Percentiles rank a stretch among this genome's conserved stretches.
Conservation (phyloP, 2,888 invertebrate species). For the Ferrisia virgata region DNA sequence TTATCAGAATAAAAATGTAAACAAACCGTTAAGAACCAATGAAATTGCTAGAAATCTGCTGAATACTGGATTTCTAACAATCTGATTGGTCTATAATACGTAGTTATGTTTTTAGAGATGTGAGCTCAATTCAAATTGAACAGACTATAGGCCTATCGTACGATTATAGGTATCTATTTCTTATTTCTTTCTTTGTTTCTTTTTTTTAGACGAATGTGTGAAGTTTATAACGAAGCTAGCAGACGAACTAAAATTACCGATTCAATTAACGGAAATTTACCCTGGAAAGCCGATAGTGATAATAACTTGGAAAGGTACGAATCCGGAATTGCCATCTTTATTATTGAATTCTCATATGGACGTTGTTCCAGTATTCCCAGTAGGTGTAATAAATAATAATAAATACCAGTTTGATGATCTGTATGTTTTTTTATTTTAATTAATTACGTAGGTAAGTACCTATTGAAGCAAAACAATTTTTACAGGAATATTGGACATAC, state of each 20-base stretch:
- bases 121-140: neutral
- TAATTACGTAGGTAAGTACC: neutral
- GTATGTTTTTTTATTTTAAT: no score
- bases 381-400: slow-evolving; percentile 56
- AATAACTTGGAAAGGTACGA: slow-evolving; percentile 76
- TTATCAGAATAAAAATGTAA: no score
- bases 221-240: slow-evolving; percentile 73
- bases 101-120: neutral
- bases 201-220: slow-evolving; percentile 65
- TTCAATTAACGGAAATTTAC: slow-evolving; percentile 61
- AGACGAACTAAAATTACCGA: slow-evolving; percentile 64
- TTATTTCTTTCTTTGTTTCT: no score
- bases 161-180: no score
- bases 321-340: slow-evolving; percentile 68
- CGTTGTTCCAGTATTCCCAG: slow-evolving; percentile 90
- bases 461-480: no score
- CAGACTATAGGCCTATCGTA: no score
- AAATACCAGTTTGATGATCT: no score
- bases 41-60: no score
- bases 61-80: no score
- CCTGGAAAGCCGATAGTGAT: slow-evolving; percentile 75
- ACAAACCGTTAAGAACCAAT: no score
- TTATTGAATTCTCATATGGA: slow-evolving; percentile 94
- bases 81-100: no score
- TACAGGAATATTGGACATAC: slow-evolving; percentile 81